Base-by-base conservation (phyloP, 1,140 invertebrate genomes). In the Drosophila santomea region DNA sequence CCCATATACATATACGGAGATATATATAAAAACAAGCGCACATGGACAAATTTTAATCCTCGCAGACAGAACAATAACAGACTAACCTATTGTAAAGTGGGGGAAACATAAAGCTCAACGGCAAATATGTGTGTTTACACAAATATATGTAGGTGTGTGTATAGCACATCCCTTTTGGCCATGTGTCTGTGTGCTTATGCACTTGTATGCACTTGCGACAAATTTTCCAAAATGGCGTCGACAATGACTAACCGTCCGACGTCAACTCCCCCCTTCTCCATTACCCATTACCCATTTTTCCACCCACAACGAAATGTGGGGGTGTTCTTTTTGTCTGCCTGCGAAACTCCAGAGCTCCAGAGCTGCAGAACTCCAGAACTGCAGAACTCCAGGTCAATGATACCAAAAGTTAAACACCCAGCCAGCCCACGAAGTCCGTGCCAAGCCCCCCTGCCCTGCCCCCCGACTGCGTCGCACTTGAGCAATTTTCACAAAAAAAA, bases 31-130 rank as follows among this genome's bases (percentile, higher is more conserved):
- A 39, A 15, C 38, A 12, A 47, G 15, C 36, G 12, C 36, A 78
- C 64, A 63, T 52, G 39, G 5, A 41, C 15, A 12, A 20, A 63
- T 57, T 36, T 45, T 61, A 55, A 69, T 50, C 63, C 45, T 45
- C 54, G 58, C 57, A 61, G 58, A 79, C 76, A 80, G 73, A 80
- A 89, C 84, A 89, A 89, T 89, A 89, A 80, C 84, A 89, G 84
- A 88, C 83, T 89, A 89, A 89, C 84, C 84, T 89, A 89, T 89
- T 89, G 84, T 89, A 84, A 89, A 74, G 77, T 84, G 77, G 80
- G 77, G 69, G 81, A 78, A 77, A 78, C 47, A 78, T 45, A 78
- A 78, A 72, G 75, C 62, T 51, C 35, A 57, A 44, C 52, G 35
- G 43, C 56, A 86, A 68, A 77, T 56, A 36, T 60, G n/a, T 51